Conservation (phyloP, 1,140 invertebrate genomes). For the Mactra quadrangularis region DNA sequence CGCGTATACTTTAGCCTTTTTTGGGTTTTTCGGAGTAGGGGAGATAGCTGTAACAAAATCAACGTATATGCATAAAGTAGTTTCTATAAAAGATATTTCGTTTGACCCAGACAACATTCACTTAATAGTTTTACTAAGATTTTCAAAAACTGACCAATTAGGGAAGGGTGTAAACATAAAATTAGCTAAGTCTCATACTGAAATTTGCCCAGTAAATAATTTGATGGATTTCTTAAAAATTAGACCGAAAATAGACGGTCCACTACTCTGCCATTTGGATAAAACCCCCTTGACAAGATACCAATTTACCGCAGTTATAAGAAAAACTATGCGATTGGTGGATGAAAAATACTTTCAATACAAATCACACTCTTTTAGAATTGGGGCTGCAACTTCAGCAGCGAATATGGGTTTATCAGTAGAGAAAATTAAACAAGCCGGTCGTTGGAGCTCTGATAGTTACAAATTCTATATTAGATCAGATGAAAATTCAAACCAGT, state of each 20-base stretch:
- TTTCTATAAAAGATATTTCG: neutral
- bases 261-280: slow-evolving; percentile 25
- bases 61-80: neutral
- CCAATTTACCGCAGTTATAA: slow-evolving; percentile 51
- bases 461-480: neutral
- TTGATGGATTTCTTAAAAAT: no score
- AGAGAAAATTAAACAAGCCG: neutral
- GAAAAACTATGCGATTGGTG: slow-evolving; percentile 5
- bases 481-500: no score
- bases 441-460: slow-evolving; percentile 20
- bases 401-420: neutral
- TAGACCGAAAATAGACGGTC: neutral
- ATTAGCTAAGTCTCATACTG: neutral
- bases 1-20: no score
- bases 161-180: neutral
- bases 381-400: slow-evolving; percentile 39
- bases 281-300: slow-evolving; percentile 32
- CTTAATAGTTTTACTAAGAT: neutral
- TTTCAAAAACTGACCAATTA: slow-evolving; percentile 51
- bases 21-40: no score
- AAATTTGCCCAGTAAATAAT: slow-evolving; percentile 8
- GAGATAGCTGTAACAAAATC: slow-evolving; percentile 27
- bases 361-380: slow-evolving; percentile 56
- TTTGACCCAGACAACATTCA: neutral
- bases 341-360: neutral